A percentile compares a stretch with the other conserved stretches of the same genome.
phyloP scores from a whole-genome alignment of 2,797 vertebrate species.

The Mycteria americana region DNA sequence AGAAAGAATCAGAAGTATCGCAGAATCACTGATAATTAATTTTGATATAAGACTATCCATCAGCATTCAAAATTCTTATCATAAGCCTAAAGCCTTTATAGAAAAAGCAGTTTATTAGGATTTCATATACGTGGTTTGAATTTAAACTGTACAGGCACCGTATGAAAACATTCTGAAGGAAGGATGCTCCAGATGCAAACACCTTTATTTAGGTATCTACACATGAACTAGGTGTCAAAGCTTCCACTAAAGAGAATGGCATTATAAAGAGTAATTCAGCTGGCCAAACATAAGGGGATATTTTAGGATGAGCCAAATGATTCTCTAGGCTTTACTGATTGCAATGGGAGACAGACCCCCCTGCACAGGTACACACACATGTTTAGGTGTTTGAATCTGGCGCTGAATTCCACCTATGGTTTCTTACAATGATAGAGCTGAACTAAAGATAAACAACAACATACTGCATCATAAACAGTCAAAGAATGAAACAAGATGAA shows the following conservation, averaged over 20 bases:
- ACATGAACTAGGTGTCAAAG: not conserved
- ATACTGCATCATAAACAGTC: not conserved
- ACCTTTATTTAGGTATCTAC: not conserved
- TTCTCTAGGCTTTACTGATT: not conserved
- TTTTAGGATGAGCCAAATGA: not conserved
- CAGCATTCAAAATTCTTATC: not conserved
- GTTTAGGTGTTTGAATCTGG: not conserved
- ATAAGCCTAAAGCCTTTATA: not conserved
- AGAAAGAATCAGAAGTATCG: not conserved
- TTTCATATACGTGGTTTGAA: not conserved
- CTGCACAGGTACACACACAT: accelerated
- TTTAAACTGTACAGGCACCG: not conserved
- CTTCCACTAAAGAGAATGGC: not conserved
- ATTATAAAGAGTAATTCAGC: not conserved
- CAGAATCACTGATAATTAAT: not conserved
- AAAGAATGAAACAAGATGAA: not conserved
- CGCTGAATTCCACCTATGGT: not conserved
- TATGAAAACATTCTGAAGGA: not conserved
- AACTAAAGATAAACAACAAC: not conserved
- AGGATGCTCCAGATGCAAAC: not conserved
- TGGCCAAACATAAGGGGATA: not conserved
- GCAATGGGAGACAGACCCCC: not conserved
- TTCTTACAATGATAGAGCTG: not conserved
- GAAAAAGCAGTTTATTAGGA: not conserved
- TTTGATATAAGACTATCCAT: not conserved